Conservation (phyloP, 2,888 invertebrate genomes). For the Ochropleura leucogaster region DNA sequence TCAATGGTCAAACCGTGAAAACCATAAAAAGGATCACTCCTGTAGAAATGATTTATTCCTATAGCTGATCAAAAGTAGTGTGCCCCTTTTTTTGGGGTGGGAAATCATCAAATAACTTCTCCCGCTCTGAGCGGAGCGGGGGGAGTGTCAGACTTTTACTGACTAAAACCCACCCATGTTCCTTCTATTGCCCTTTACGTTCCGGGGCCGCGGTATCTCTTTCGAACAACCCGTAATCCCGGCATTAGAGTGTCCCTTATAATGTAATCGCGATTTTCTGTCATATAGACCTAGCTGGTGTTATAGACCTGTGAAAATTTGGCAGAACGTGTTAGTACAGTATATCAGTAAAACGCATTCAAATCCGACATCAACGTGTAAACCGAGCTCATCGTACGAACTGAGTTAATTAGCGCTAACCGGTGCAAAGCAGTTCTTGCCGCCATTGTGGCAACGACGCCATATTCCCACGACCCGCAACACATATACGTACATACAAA, state of each 20-base stretch:
- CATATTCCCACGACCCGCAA: slow-evolving; percentile 78
- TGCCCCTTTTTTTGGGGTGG: no score
- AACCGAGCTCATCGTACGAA: slow-evolving; percentile 56
- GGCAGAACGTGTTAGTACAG: not conserved
- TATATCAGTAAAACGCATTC: slow-evolving; percentile 49
- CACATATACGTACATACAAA: slow-evolving; percentile 60
- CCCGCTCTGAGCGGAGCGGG: no score
- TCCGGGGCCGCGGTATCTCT: no score
- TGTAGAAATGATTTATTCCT: not conserved
- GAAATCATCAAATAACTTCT: no score
- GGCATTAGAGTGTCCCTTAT: no score
- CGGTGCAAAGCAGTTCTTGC: slow-evolving; percentile 77
- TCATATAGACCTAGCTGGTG: no score
- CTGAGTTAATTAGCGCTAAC: slow-evolving; percentile 80
- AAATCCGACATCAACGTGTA: slow-evolving; percentile 50
- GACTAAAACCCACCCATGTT: no score
- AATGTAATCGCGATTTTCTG: not conserved
- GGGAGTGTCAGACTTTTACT: no score
- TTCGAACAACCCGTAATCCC: no score
- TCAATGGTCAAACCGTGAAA: no score
- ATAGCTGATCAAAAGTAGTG: not conserved
- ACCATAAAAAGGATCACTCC: not conserved
- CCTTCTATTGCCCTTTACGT: no score
- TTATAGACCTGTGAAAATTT: slow-evolving; percentile 7
- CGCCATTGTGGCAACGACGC: slow-evolving; percentile 73